phyloP scores from a whole-genome alignment of 2,113 vertebrate species.

The Cettia cetti region DNA sequence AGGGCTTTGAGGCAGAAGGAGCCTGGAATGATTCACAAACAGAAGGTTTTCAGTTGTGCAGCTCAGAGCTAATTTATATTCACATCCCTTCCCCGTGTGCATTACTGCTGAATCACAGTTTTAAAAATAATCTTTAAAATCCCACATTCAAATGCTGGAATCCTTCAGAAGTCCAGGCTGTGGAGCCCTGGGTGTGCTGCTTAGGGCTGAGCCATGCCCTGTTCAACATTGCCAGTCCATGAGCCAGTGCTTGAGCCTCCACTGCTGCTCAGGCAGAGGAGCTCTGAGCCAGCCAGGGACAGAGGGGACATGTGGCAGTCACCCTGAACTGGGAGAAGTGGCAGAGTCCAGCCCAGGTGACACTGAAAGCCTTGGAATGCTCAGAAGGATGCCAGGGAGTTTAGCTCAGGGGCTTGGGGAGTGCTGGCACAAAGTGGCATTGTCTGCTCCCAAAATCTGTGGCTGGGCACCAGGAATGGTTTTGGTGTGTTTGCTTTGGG shows the following conservation, averaged over 20 bases:
- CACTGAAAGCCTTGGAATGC: background rate
- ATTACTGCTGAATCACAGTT: background rate
- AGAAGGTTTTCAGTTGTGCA: background rate
- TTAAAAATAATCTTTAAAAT: background rate
- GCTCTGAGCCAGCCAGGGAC: background rate
- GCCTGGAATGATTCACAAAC: background rate
- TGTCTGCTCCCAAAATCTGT: background rate
- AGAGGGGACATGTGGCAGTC: background rate
- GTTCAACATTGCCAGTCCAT: rapidly evolving
- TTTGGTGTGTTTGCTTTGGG: background rate
- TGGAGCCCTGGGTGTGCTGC: background rate
- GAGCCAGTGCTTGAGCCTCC: background rate
- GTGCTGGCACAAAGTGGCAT: background rate
- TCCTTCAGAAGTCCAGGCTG: background rate
- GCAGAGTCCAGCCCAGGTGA: background rate
- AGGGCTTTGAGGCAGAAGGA: background rate
- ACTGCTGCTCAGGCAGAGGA: background rate
- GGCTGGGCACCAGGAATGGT: background rate
- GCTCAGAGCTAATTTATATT: background rate
- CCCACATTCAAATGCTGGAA: background rate
- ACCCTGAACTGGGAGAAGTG: background rate
- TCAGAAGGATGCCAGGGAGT: too few species aligned
- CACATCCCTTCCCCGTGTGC: background rate
- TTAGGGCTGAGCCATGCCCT: rapidly evolving
- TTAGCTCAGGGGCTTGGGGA: background rate